Conservation (phyloP, 2,888 invertebrate species). For the Artemia sinica region DNA sequence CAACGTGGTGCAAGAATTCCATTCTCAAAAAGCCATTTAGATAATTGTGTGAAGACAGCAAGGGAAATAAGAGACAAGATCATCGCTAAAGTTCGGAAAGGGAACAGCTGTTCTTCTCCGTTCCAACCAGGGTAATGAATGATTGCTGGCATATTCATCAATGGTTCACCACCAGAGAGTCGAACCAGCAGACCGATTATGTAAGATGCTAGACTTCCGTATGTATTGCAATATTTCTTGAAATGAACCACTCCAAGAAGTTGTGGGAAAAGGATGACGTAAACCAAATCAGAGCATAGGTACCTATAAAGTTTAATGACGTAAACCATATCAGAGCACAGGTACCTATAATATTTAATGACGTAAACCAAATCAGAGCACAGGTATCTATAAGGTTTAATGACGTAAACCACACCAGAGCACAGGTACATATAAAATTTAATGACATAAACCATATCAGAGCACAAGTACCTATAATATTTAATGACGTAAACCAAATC, state of each 20-base stretch:
- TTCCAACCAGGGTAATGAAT: slow-evolving; percentile 41
- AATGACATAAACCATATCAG: too few relatives aligned
- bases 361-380: too few relatives aligned
- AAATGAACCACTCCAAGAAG: slow-evolving; percentile 47
- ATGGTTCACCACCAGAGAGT: slow-evolving; percentile 42
- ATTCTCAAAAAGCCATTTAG: slow-evolving; percentile 64
- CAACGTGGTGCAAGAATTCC: slow-evolving; percentile 57
- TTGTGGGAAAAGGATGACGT: slow-evolving; percentile 53
- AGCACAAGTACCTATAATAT: too few relatives aligned
- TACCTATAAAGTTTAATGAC: slow-evolving; percentile 32
- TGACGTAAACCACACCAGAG: too few relatives aligned
- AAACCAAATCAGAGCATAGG: slow-evolving; percentile 50
- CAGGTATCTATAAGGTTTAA: too few relatives aligned
- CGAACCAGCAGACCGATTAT: slow-evolving; percentile 37
- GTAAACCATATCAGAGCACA: too few relatives aligned
- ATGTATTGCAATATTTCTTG: slow-evolving; percentile 44
- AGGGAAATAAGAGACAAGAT: slow-evolving; percentile 38
- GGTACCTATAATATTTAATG: too few relatives aligned
- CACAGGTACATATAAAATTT: too few relatives aligned
- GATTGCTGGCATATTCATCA: slow-evolving; percentile 38
- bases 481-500: too few relatives aligned
- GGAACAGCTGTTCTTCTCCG: slow-evolving; percentile 41
- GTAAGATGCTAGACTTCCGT: slow-evolving; percentile 44
- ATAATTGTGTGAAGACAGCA: slow-evolving; percentile 36
- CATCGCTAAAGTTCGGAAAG: slow-evolving; percentile 48